A percentile compares a stretch with the other conserved stretches of the same genome.
Conservation (phyloP, 2,888 invertebrate genomes). For the Pegoplata infirma region DNA sequence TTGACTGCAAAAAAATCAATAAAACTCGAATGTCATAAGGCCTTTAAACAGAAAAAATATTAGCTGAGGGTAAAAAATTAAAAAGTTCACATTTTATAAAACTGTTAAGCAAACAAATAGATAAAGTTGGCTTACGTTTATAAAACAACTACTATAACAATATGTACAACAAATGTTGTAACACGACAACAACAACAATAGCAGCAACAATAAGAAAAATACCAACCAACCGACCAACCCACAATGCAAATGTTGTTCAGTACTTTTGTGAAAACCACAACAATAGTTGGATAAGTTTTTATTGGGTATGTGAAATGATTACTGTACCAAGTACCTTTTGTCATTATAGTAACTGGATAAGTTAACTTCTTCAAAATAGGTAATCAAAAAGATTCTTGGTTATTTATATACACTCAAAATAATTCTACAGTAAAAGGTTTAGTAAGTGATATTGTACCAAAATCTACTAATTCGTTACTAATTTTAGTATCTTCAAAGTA, state of each 20-base stretch:
- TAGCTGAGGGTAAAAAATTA: not conserved
- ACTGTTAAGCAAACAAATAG: conserved; percentile 51
- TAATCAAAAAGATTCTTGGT: no score
- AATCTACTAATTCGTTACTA: no score
- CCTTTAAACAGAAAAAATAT: not conserved
- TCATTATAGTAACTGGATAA: no score
- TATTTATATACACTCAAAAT: no score
- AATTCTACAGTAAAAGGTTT: no score
- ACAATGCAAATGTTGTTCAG: conserved; percentile 48
- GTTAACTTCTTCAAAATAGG: no score
- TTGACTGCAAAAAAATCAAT: no score
- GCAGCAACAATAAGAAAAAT: conserved; percentile 20
- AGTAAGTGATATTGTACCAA: no score
- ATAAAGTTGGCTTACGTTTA: conserved; percentile 47
- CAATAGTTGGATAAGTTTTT: conserved; percentile 6
- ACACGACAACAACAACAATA: conserved; percentile 26
- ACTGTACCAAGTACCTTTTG: no score
- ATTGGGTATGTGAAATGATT: not conserved
- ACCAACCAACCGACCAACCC: conserved; percentile 16
- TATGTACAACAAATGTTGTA: conserved; percentile 18
- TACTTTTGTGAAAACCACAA: conserved; percentile 38
- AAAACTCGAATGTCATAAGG: not conserved
- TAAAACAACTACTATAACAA: conserved; percentile 7
- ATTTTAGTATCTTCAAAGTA: no score
- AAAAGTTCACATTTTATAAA: conserved; percentile 22